phyloP scores from a whole-genome alignment of 1,140 invertebrate species.

The Pogonus chalceus region DNA sequence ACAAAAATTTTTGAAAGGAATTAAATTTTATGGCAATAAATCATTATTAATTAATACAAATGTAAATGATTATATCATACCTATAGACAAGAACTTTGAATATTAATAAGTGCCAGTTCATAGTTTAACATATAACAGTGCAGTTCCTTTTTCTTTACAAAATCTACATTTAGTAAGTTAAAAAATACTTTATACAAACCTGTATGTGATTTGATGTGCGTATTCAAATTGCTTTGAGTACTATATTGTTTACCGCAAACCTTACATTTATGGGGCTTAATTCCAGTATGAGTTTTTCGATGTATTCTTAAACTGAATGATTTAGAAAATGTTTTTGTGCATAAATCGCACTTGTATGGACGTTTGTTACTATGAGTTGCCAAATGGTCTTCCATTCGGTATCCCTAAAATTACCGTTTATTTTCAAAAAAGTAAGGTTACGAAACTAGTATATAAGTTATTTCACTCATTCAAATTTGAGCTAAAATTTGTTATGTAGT shows the following conservation, averaged over 20 bases:
- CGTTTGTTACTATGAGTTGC: conserved; percentile 21
- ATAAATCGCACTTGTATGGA: conserved; percentile 24
- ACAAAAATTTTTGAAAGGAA: too few species aligned
- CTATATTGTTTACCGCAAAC: conserved; percentile 48
- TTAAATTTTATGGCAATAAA: too few species aligned
- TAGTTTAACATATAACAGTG: too few species aligned
- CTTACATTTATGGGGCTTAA: conserved; percentile 37
- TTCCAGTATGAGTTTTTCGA: conserved; percentile 46
- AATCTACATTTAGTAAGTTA: background rate
- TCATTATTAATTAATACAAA: too few species aligned
- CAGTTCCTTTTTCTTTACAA: conserved; percentile 16
- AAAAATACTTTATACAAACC: conserved; percentile 25
- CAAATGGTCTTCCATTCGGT: conserved; percentile 16
- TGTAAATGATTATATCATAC: too few species aligned
- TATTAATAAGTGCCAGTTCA: too few species aligned
- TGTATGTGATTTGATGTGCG: conserved; percentile 40
- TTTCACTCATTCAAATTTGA: too few species aligned
- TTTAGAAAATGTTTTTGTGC: conserved; percentile 23
- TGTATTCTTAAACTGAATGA: background rate
- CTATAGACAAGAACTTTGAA: too few species aligned
- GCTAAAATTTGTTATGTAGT: too few species aligned
- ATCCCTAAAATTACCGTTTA: too few species aligned
- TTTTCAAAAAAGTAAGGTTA: too few species aligned
- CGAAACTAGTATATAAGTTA: too few species aligned
- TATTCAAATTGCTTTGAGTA: conserved; percentile 45